phyloP scores from a whole-genome alignment of 2,797 vertebrate genomes.

The Oophaga sylvatica region DNA sequence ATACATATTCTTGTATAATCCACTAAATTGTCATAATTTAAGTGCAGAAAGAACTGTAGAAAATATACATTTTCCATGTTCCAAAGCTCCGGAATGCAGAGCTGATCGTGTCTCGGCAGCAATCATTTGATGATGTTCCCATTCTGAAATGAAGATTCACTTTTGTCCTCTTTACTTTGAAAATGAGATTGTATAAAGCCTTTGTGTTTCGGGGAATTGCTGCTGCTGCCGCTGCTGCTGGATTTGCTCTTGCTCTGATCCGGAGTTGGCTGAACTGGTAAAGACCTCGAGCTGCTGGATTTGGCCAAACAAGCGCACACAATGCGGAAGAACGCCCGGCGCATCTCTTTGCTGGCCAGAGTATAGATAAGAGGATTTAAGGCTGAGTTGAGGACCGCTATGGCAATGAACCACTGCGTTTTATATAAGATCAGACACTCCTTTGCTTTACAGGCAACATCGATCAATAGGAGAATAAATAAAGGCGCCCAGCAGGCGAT shows the following conservation, averaged over 20 bases:
- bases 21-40: constrained; percentile 62
- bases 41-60: constrained; percentile 61
- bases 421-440: constrained; percentile 82
- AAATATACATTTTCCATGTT: constrained; percentile 44
- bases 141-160: constrained; percentile 66
- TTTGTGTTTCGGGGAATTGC: constrained; percentile 82
- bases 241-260: constrained; percentile 89
- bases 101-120: not conserved
- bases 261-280: constrained; percentile 74
- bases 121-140: constrained; percentile 73
- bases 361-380: constrained; percentile 97
- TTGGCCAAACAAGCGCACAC: constrained; percentile 80
- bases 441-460: constrained; percentile 83
- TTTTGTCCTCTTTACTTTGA: constrained; percentile 63
- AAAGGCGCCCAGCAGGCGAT: constrained; percentile 93
- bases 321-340: constrained; percentile 86
- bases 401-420: constrained; percentile 86
- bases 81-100: constrained; percentile 48
- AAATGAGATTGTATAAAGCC: constrained; percentile 68
- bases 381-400: constrained; percentile 92
- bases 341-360: constrained; percentile 93
- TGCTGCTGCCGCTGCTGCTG: constrained; percentile 87
- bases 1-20: constrained; percentile 55
- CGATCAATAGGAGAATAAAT: constrained; percentile 88
- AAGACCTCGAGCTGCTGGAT: constrained; percentile 69